Evolutionary conservation across 2,113 vertebrate species (phyloP).

Genomic region (Colaptes auratus): DNA sequence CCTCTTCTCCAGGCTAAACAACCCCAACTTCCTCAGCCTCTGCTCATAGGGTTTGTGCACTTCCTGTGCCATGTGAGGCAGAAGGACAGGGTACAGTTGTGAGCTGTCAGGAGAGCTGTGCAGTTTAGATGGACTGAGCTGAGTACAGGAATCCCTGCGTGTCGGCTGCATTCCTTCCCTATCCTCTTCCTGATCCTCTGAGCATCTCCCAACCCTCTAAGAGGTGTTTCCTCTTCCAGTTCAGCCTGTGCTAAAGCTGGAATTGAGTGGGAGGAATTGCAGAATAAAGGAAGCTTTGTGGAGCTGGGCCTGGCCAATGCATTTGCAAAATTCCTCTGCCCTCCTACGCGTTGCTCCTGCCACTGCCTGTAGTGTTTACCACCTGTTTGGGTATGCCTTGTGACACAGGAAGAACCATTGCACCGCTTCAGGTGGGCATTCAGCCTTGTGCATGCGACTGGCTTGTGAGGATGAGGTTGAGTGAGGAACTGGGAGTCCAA

Average conservation of each 20-base stretch:
- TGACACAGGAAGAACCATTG: neutral
- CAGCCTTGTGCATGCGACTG: neutral
- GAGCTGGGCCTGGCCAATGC: neutral
- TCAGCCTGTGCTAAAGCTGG: neutral
- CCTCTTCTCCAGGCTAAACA: too few relatives aligned
- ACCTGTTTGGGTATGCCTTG: neutral
- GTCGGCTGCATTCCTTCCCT: neutral
- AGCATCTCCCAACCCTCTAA: neutral
- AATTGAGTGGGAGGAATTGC: neutral
- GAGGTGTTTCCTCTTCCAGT: neutral
- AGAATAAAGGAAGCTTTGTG: conserved; percentile 14
- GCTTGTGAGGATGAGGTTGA: neutral
- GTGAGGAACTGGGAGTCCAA: neutral
- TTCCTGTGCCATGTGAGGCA: neutral
- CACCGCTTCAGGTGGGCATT: neutral
- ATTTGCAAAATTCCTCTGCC: neutral
- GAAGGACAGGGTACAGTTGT: neutral
- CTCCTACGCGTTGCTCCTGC: neutral
- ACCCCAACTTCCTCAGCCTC: too few relatives aligned
- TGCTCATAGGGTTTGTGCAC: too few relatives aligned
- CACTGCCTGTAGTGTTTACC: neutral
- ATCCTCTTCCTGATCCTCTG: neutral
- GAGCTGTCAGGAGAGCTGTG: neutral
- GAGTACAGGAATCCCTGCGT: neutral
- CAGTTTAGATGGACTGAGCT: neutral